phyloP scores from a whole-genome alignment of 2,113 vertebrate species.

The Catharus bicknelli region DNA sequence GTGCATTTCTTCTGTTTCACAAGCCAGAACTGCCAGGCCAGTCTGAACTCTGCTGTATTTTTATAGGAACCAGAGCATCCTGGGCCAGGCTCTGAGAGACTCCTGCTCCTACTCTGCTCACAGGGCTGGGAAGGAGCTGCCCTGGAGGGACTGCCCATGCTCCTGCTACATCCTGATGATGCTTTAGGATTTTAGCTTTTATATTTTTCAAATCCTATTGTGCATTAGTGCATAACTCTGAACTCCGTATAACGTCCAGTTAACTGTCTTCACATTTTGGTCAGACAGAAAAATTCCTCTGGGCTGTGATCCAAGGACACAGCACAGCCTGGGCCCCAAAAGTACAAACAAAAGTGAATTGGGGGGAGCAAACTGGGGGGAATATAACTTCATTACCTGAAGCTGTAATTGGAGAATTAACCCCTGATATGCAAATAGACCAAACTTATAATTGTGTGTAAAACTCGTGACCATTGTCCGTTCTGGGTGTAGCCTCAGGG shows the following conservation, averaged over 20 bases:
- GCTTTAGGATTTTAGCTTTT: neutral
- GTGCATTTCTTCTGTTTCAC: neutral
- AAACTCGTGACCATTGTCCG: fast-evolving
- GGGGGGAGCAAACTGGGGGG: neutral
- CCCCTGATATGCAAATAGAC: neutral
- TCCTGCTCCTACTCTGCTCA: neutral
- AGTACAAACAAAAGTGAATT: neutral
- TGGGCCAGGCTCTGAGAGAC: neutral
- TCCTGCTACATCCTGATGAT: neutral
- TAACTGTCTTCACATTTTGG: neutral
- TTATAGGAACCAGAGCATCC: neutral
- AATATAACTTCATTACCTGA: neutral
- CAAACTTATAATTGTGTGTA: neutral
- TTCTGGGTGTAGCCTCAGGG: neutral
- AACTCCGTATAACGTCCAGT: neutral
- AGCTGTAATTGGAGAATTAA: neutral
- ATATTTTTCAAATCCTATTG: neutral
- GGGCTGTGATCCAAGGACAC: neutral
- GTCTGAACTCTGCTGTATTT: neutral
- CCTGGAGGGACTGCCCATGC: fast-evolving
- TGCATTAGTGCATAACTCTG: neutral
- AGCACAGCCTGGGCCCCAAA: neutral
- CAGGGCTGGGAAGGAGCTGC: neutral
- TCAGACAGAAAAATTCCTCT: neutral
- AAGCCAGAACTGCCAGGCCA: neutral